A percentile compares a stretch with the other conserved stretches of the same genome.
These are phyloP conservation scores for Neosilurus hyrtlii DNA, from an alignment of 2,797 vertebrate species.

Conservation along the genomic window DNA sequence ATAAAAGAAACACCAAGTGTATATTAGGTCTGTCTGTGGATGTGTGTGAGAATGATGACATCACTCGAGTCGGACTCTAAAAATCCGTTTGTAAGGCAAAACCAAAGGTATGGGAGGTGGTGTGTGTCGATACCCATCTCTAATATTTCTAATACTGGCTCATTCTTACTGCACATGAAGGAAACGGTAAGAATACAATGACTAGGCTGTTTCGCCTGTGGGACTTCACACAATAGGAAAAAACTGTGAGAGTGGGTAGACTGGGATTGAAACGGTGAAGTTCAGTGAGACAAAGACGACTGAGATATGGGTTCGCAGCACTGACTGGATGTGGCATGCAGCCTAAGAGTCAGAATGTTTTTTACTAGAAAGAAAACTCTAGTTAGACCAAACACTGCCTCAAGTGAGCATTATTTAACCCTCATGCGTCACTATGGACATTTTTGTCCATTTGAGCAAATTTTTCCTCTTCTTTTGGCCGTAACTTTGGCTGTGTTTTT, in stretches of 20 bases:
- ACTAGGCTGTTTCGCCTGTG: not conserved
- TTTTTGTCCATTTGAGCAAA: no score
- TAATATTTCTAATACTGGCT: not conserved
- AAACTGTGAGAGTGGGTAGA: not conserved
- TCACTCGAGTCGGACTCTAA: constrained; percentile 40
- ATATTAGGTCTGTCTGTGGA: not conserved
- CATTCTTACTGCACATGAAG: not conserved
- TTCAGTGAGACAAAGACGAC: no score
- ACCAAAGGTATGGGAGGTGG: not conserved
- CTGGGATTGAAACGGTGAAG: not conserved
- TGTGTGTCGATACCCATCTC: not conserved
- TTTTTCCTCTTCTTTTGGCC: no score
- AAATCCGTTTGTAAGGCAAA: not conserved
- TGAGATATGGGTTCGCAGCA: no score
- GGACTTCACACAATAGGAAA: constrained; percentile 4
- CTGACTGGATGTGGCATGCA: not conserved
- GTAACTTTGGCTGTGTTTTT: no score
- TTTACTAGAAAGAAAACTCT: not conserved
- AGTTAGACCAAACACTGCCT: constrained; percentile 14
- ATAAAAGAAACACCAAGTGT: not conserved
- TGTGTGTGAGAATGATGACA: constrained; percentile 30
- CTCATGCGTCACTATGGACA: no score
- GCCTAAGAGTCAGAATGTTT: constrained; percentile 1
- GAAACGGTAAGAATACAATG: not conserved
- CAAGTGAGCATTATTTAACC: not conserved